phyloP scores from a whole-genome alignment of 2,797 vertebrate species.

The Dallia pectoralis region DNA sequence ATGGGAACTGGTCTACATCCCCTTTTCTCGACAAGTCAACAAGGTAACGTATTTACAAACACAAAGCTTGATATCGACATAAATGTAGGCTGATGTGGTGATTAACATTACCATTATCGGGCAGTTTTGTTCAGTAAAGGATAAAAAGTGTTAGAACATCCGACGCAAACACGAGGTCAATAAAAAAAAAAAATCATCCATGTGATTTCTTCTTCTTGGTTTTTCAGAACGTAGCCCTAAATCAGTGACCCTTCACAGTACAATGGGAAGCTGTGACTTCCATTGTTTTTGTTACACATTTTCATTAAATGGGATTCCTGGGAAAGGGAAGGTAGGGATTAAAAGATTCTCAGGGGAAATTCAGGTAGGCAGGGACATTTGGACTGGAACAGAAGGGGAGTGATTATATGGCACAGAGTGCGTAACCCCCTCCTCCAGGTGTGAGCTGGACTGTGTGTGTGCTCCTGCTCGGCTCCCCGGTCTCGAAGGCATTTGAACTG shows the following conservation, averaged over 20 bases:
- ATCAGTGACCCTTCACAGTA: slow-evolving; percentile 10
- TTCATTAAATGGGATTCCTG: not conserved
- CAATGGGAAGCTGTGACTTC: slow-evolving; percentile 9
- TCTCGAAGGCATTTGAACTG: slow-evolving; percentile 98
- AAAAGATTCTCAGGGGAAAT: not conserved
- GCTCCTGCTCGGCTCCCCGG: slow-evolving; percentile 91
- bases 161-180: not conserved
- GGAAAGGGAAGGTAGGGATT: slow-evolving; percentile 1
- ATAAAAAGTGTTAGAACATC: not conserved
- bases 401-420: slow-evolving; percentile 68
- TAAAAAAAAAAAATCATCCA: not conserved
- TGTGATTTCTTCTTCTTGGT: not conserved
- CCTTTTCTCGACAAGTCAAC: slow-evolving; percentile 1
- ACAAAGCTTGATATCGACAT: slow-evolving; percentile 1
- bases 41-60: slow-evolving; percentile 16
- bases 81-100: slow-evolving; percentile 12
- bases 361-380: not conserved
- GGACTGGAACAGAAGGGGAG: not conserved
- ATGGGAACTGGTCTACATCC: slow-evolving; percentile 6
- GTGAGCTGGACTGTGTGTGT: slow-evolving; percentile 94
- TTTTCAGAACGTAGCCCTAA: slow-evolving; percentile 2
- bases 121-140: not conserved
- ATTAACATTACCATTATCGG: slow-evolving; percentile 5
- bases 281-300: not conserved
- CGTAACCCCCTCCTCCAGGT: slow-evolving; percentile 83